Evolutionary conservation across 1,140 invertebrate genomes (phyloP).

Genomic region (Drosophila cardini): DNA sequence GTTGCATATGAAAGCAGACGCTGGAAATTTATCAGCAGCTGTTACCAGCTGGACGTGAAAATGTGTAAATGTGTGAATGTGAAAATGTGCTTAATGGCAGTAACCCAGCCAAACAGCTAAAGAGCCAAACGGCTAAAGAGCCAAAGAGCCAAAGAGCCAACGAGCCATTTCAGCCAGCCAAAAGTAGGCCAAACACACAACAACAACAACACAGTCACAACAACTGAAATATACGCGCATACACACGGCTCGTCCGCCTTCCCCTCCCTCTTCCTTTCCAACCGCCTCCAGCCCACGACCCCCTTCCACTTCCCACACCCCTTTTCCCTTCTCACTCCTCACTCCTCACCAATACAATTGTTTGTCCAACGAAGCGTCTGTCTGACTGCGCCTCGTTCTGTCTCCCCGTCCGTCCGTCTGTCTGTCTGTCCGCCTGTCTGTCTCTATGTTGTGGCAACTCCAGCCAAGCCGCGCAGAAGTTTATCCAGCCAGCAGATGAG

Average conservation of each 20-base stretch:
- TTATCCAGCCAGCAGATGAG: constrained; percentile 28
- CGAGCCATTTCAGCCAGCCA: constrained; percentile 29
- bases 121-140: constrained; percentile 37
- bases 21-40: constrained; percentile 58
- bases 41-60: constrained; percentile 73
- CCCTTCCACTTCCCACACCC: not conserved
- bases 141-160: constrained; percentile 46
- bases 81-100: constrained; percentile 25
- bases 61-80: constrained; percentile 32
- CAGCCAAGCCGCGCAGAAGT: constrained; percentile 6
- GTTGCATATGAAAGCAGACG: constrained; percentile 50
- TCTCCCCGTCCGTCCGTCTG: constrained; percentile 11
- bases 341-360: constrained; percentile 33
- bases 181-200: constrained; percentile 72
- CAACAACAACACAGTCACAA: constrained; percentile 20
- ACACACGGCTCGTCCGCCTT: not conserved
- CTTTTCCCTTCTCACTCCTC: not conserved
- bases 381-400: constrained; percentile 19
- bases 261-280: too few relatives aligned
- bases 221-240: constrained; percentile 27
- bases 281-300: too few relatives aligned
- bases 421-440: constrained; percentile 8
- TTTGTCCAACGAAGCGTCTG: constrained; percentile 39
- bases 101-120: constrained; percentile 44
- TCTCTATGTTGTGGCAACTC: constrained; percentile 3